Conservation (phyloP, 37 sponge, comb jelly and placozoan species). For the Spongilla lacustris region DNA sequence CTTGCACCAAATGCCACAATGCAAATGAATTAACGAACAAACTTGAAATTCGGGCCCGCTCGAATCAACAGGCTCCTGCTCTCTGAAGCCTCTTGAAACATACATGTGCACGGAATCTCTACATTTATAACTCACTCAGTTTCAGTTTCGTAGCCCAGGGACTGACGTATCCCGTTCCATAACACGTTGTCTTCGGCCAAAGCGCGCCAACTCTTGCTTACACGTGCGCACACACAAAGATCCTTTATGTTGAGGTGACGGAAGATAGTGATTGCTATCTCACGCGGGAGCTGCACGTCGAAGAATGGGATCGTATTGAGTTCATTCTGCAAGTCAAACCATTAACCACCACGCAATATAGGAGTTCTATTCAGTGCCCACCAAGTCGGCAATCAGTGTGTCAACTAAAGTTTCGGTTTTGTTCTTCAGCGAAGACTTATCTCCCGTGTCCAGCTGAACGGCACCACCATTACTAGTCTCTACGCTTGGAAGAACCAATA, state of each 20-base stretch:
- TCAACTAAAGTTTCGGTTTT: slow-evolving; percentile 48
- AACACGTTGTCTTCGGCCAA: slow-evolving; percentile 79
- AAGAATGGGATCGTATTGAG: slow-evolving; percentile 82
- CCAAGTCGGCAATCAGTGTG: slow-evolving; percentile 69
- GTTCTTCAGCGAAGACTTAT: neutral
- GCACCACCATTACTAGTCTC: neutral
- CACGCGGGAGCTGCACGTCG: slow-evolving; percentile 74
- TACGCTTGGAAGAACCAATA: slow-evolving; percentile 26
- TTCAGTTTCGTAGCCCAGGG: slow-evolving; percentile 12
- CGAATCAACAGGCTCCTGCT: too few species aligned
- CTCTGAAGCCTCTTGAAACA: too few species aligned
- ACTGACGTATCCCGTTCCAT: slow-evolving; percentile 55
- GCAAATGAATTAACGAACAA: too few species aligned
- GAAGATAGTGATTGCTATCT: slow-evolving; percentile 71
- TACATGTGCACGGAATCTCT: too few species aligned
- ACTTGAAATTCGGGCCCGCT: too few species aligned
- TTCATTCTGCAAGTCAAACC: slow-evolving; percentile 64
- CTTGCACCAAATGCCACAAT: too few species aligned
- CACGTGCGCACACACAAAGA: slow-evolving; percentile 68
- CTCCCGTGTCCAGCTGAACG: neutral
- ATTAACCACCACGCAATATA: neutral
- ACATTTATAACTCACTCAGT: slow-evolving; percentile 34
- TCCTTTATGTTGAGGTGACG: slow-evolving; percentile 50
- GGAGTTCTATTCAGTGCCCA: slow-evolving; percentile 25
- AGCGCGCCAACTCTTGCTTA: slow-evolving; percentile 71